These are phyloP conservation scores for Grus americana DNA, from an alignment of 2,113 vertebrate species.

Conservation along the genomic window DNA sequence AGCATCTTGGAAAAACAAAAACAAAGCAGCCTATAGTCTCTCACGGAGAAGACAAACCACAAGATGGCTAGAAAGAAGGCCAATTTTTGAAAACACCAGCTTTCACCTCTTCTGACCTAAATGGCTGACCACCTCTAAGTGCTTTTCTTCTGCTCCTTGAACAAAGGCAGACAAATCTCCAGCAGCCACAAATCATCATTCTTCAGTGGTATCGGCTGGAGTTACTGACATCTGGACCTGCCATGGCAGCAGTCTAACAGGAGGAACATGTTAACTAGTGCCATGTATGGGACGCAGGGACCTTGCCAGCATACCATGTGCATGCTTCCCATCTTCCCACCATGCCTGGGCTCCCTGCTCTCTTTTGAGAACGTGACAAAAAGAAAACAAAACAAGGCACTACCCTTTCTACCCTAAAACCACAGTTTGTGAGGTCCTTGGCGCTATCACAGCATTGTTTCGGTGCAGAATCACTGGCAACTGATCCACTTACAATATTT, in stretches of 20 bases:
- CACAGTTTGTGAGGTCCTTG: neutral
- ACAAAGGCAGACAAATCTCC: neutral
- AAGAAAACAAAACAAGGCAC: neutral
- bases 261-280: neutral
- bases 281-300: neutral
- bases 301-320: neutral
- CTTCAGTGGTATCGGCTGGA: neutral
- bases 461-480: neutral
- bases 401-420: neutral
- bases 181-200: neutral
- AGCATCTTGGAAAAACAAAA: neutral
- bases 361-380: neutral
- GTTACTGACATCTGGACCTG: neutral
- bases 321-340: neutral
- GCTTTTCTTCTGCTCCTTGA: neutral
- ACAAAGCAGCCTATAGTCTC: neutral
- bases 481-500: neutral
- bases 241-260: neutral
- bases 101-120: constrained; percentile 20
- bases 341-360: neutral
- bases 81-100: neutral
- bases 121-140: neutral
- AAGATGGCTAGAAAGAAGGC: neutral
- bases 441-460: neutral
- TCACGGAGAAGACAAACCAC: neutral